phyloP scores from a whole-genome alignment of 2,113 vertebrate genomes.

The Hepsetus odoe region DNA sequence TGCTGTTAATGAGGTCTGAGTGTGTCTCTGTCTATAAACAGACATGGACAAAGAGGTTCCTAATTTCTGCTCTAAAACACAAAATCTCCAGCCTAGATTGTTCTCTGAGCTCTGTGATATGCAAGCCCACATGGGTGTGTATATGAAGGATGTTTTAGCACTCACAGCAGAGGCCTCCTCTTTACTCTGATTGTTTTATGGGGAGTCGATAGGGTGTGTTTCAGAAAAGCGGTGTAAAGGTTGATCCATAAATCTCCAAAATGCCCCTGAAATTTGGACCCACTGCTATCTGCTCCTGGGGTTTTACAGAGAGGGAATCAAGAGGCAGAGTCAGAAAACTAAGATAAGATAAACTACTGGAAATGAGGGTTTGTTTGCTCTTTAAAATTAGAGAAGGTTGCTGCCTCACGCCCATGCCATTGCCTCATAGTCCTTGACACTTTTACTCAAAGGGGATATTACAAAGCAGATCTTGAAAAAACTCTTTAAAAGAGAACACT shows the following conservation, averaged over 20 bases:
- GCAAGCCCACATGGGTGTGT: constrained; percentile 13
- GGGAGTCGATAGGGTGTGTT: constrained; percentile 45
- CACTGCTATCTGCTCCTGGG: constrained; percentile 33
- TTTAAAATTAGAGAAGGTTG: constrained; percentile 45
- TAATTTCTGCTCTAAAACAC: constrained; percentile 27
- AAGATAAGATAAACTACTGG: constrained; percentile 62
- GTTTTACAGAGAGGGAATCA: constrained; percentile 51
- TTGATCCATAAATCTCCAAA: constrained; percentile 64
- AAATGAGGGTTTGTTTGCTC: constrained; percentile 46
- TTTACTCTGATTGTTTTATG: constrained; percentile 58
- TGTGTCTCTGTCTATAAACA: constrained; percentile 4
- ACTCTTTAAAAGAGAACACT: neutral
- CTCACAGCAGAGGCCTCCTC: constrained; percentile 14
- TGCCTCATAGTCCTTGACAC: neutral
- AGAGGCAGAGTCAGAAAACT: constrained; percentile 25
- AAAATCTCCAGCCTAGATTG: neutral
- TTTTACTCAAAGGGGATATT: neutral
- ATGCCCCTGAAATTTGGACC: constrained; percentile 61
- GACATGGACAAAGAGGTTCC: constrained; percentile 42
- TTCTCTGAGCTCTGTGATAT: neutral
- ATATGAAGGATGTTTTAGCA: constrained; percentile 17
- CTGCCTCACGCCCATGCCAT: neutral
- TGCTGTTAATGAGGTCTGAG: constrained; percentile 61
- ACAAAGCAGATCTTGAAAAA: neutral
- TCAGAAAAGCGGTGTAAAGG: constrained; percentile 57